Conservation (phyloP, 1,140 invertebrate genomes). For the Philaenus spumarius region DNA sequence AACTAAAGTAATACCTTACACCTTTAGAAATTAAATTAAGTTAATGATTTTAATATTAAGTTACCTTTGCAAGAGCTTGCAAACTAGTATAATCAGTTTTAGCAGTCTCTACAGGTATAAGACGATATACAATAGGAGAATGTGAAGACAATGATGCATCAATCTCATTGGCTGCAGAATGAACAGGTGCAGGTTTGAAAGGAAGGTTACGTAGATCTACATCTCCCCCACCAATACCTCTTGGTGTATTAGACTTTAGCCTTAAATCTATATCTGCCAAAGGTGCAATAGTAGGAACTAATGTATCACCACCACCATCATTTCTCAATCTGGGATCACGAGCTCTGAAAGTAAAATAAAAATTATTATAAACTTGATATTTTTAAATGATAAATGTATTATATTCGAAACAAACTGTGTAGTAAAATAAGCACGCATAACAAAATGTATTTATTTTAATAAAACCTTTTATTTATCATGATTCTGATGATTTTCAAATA, state of each 20-base stretch:
- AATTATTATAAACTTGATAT: too few relatives aligned
- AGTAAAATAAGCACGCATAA: too few relatives aligned
- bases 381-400: too few relatives aligned
- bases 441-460: too few relatives aligned
- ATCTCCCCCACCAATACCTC: not conserved
- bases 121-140: constrained; percentile 43
- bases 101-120: constrained; percentile 13
- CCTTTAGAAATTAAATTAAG: too few relatives aligned
- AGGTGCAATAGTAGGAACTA: not conserved
- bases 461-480: too few relatives aligned
- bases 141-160: constrained; percentile 72
- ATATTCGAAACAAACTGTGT: too few relatives aligned
- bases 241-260: constrained; percentile 2
- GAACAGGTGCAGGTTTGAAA: constrained; percentile 68
- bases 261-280: constrained; percentile 21
- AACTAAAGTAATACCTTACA: too few relatives aligned
- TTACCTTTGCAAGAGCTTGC: constrained; percentile 7
- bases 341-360: constrained; percentile 5
- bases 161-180: constrained; percentile 75
- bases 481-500: too few relatives aligned
- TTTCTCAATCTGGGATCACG: constrained; percentile 17
- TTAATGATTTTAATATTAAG: too few relatives aligned
- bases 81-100: constrained; percentile 26
- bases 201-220: constrained; percentile 60
- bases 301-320: not conserved